Base-by-base conservation (phyloP, 2,797 vertebrate genomes). In the Callimico goeldii region DNA sequence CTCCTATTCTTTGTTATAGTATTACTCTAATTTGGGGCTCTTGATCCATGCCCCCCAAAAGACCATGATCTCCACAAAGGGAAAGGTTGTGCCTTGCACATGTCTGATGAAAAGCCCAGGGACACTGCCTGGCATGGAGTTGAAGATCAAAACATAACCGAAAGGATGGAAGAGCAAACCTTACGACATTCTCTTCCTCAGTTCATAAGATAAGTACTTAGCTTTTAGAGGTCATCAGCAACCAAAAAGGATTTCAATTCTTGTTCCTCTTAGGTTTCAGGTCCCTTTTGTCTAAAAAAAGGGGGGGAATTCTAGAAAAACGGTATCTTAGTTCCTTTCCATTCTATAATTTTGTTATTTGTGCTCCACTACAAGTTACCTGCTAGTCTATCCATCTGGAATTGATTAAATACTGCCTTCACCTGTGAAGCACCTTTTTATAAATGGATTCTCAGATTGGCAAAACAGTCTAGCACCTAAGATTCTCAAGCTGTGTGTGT, bases 21-120 rank as follows among this genome's bases (percentile, higher is more conserved):
- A 52, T 39, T 15, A 52, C 52, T 48, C 14, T 61, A 39, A 91
- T 43, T 50, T 70, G 41, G 30, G 48, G 12, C 9, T 75, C 9
- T 85, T 30, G 19, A 19, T 70, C 36, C 36, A 13, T 67, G 28
- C 17, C 17, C n/a, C 88, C 70, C 24, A 50, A 39, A 85, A 85
- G 36, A 77, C 30, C 26, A 80, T 28, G 33, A 64, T 41, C 36
- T 72, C 73, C 79, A 43, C 1, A 15, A 92, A 92, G 46, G 55
- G 41, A 87, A 92, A 95, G 28, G 57, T 14, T 58, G 4, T 33
- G 24, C 39, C 9, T 24, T 36, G 67, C 72, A 67, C 11, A 7
- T 39, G 88, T 52, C 50, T 83, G 39, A 92, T 67, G 58, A 43
- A 96, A 91, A 96, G 36, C 30, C 73, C 50, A 86, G 55, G n/a